Conservation (phyloP, 2,888 invertebrate genomes). For the Heliconius ethilla region DNA sequence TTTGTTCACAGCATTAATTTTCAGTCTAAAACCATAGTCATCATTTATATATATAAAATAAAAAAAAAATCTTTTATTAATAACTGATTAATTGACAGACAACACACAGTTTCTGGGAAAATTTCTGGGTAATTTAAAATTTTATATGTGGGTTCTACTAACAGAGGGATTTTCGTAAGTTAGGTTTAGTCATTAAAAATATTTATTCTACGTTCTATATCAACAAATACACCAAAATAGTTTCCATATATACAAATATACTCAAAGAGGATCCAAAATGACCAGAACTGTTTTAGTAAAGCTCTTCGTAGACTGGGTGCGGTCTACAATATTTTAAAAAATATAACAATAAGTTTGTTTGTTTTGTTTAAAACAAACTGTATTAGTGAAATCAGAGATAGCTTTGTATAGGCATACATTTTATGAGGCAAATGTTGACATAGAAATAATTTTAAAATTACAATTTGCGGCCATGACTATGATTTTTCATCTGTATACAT, state of each 20-base stretch:
- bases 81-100: not conserved
- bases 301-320: slow-evolving; percentile 6
- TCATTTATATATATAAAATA: not conserved
- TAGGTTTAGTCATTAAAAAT: not conserved
- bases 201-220: slow-evolving; percentile 22
- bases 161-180: not conserved
- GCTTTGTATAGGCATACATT: not conserved
- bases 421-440: slow-evolving; percentile 25
- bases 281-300: slow-evolving; percentile 20
- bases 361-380: not conserved
- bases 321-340: slow-evolving; percentile 1
- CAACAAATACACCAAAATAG: slow-evolving; percentile 21
- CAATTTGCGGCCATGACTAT: slow-evolving; percentile 56
- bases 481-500: slow-evolving; percentile 60
- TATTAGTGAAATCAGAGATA: not conserved
- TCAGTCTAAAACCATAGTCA: slow-evolving; percentile 57
- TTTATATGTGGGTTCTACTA: not conserved
- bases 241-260: slow-evolving; percentile 23
- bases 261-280: slow-evolving; percentile 10
- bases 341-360: not conserved
- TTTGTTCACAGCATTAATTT: slow-evolving; percentile 42
- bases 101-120: not conserved
- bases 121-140: not conserved
- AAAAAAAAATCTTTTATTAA: not conserved
- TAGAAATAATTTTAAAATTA: slow-evolving; percentile 11